phyloP scores from a whole-genome alignment of 2,797 vertebrate species.

The Brotula barbata region DNA sequence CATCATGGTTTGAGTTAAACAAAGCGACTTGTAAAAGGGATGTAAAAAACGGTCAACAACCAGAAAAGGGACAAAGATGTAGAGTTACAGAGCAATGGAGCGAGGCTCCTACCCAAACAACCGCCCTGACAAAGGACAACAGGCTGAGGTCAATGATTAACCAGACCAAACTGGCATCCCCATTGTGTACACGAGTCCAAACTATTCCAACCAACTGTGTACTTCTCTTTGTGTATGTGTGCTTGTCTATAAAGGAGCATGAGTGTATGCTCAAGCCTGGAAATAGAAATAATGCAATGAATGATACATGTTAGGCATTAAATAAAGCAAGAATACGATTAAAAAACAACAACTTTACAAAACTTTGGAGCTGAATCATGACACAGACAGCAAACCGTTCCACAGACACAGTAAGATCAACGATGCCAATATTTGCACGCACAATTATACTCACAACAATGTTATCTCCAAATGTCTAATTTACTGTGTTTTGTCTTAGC shows the following conservation, averaged over 20 bases:
- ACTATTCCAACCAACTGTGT: neutral
- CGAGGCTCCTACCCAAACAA: conserved; percentile 40
- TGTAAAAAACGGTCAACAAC: conserved; percentile 46
- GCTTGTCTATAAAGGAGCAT: neutral
- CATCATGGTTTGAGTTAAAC: conserved; percentile 9
- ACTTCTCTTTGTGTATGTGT: neutral
- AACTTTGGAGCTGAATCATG: neutral
- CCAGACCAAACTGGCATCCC: conserved; percentile 27
- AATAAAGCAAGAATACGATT: too few relatives aligned
- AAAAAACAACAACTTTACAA: neutral
- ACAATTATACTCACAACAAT: conserved; percentile 57
- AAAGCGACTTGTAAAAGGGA: conserved; percentile 45
- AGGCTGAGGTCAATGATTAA: conserved; percentile 64
- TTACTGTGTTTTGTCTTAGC: conserved; percentile 32
- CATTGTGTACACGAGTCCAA: conserved; percentile 10
- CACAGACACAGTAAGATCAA: conserved; percentile 20
- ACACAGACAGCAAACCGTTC: conserved; percentile 21
- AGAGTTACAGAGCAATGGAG: conserved; percentile 35
- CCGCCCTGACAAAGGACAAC: conserved; percentile 45
- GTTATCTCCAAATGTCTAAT: conserved; percentile 38
- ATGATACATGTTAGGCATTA: too few relatives aligned
- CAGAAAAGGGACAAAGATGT: conserved; percentile 40
- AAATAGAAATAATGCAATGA: conserved; percentile 12
- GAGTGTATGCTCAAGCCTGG: conserved; percentile 2
- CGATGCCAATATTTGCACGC: conserved; percentile 13